Evolutionary conservation across 2,888 invertebrate genomes (phyloP).

Genomic region (Spodoptera littoralis): DNA sequence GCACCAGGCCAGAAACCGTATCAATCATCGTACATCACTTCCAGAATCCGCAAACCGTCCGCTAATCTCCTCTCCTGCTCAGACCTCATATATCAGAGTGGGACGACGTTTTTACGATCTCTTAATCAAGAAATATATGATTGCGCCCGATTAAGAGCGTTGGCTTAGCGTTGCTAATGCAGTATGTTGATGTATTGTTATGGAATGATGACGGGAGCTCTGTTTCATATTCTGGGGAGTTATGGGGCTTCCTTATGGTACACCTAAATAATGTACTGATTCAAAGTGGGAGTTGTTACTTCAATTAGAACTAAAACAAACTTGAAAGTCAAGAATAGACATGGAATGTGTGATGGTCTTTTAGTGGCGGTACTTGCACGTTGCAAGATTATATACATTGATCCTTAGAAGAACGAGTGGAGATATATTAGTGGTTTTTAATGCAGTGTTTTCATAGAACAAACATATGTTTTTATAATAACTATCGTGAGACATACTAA

Average conservation of each 20-base stretch:
- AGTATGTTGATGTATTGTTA: constrained; percentile 72
- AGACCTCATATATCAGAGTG: constrained; percentile 76
- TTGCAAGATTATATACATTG: no score
- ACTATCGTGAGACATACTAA: no score
- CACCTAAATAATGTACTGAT: no score
- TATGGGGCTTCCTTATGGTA: constrained; percentile 6
- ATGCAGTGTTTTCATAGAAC: no score
- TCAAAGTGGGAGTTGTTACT: no score
- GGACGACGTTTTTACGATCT: constrained; percentile 86
- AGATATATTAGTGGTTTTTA: no score
- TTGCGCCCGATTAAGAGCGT: constrained; percentile 81
- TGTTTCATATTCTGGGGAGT: constrained; percentile 19
- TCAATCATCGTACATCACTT: constrained; percentile 59
- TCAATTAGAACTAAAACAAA: no score
- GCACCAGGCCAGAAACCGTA: constrained; percentile 32
- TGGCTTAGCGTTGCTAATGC: constrained; percentile 83
- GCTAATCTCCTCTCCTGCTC: constrained; percentile 75
- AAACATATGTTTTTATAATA: no score
- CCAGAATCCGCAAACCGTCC: constrained; percentile 61
- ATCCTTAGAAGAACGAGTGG: no score
- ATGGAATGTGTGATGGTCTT: no score
- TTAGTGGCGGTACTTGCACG: no score
- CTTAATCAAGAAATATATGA: constrained; percentile 86
- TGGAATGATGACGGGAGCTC: constrained; percentile 17
- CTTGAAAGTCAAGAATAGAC: no score